phyloP scores from a whole-genome alignment of 1,140 invertebrate genomes.

The Choristoneura fumiferana region DNA sequence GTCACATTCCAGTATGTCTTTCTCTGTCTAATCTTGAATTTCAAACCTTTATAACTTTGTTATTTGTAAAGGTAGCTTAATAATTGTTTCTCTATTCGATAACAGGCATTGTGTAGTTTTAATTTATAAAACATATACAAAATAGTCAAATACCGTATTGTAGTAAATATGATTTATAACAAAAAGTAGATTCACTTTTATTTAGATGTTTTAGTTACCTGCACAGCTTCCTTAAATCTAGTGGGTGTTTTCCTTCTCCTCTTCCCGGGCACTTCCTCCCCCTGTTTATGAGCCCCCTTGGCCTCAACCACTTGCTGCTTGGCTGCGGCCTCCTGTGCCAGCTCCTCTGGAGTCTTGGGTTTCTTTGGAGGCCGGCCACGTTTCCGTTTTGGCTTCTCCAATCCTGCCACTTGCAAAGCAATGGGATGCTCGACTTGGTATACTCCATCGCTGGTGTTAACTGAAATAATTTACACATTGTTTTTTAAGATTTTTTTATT shows the following conservation, averaged over 20 bases:
- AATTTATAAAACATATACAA: too few species aligned
- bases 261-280: conserved; percentile 73
- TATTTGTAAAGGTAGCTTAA: too few species aligned
- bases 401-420: conserved; percentile 79
- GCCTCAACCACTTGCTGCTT: conserved; percentile 43
- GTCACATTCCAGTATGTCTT: too few species aligned
- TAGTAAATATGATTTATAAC: too few species aligned
- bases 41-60: too few species aligned
- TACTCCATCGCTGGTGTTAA: conserved; percentile 43
- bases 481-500: conserved; percentile 14
- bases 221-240: conserved; percentile 83
- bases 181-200: too few species aligned
- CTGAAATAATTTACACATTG: too few species aligned
- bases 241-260: conserved; percentile 82
- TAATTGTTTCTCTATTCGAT: too few species aligned
- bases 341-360: conserved; percentile 75
- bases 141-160: too few species aligned
- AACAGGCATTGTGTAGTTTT: too few species aligned
- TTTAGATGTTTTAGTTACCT: conserved; percentile 56
- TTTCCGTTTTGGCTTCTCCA: conserved; percentile 83
- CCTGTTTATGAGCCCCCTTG: conserved; percentile 57
- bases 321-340: conserved; percentile 43
- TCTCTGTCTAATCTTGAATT: too few species aligned
- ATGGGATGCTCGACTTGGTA: conserved; percentile 59
- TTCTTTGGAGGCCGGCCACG: conserved; percentile 85